Percentiles rank a stretch among this genome's conserved stretches.
Conservation (phyloP, 2,888 invertebrate species). For the Lymantria monacha region DNA sequence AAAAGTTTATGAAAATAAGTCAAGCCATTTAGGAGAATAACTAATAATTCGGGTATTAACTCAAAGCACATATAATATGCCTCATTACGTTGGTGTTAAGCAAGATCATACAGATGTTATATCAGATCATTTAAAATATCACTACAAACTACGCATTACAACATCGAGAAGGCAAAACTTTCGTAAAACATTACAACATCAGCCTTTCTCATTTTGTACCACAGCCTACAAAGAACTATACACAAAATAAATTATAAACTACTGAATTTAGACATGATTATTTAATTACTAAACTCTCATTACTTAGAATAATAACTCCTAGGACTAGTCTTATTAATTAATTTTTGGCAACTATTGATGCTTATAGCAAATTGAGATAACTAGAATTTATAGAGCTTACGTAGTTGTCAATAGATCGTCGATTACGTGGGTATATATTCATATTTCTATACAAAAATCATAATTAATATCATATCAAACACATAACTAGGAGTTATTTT, state of each 20-base stretch:
- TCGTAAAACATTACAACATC: slow-evolving; percentile 16
- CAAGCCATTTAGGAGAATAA: too few species aligned
- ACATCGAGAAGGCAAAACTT: slow-evolving; percentile 22
- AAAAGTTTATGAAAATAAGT: too few species aligned
- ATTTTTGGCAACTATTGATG: too few species aligned
- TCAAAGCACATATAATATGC: slow-evolving; percentile 2
- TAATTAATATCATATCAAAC: not conserved
- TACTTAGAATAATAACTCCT: not conserved
- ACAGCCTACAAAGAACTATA: slow-evolving; percentile 27
- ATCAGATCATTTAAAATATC: slow-evolving; percentile 2
- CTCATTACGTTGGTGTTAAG: slow-evolving; percentile 11
- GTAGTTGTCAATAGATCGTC: too few species aligned
- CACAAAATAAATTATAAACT: slow-evolving; percentile 16
- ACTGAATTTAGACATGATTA: not conserved
- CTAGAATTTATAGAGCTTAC: too few species aligned
- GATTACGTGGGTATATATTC: too few species aligned
- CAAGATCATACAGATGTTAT: slow-evolving; percentile 7
- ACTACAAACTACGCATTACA: slow-evolving; percentile 16
- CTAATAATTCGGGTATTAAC: too few species aligned
- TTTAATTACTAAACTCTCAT: not conserved
- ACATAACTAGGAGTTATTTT: not conserved
- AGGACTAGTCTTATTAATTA: not conserved
- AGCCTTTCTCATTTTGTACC: slow-evolving; percentile 26
- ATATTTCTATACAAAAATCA: too few species aligned
- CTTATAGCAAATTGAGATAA: too few species aligned